Evolutionary conservation across 2,888 invertebrate species (phyloP), one percentile per base, ranked within the genome.

Genomic region (Andrena praecox): DNA sequence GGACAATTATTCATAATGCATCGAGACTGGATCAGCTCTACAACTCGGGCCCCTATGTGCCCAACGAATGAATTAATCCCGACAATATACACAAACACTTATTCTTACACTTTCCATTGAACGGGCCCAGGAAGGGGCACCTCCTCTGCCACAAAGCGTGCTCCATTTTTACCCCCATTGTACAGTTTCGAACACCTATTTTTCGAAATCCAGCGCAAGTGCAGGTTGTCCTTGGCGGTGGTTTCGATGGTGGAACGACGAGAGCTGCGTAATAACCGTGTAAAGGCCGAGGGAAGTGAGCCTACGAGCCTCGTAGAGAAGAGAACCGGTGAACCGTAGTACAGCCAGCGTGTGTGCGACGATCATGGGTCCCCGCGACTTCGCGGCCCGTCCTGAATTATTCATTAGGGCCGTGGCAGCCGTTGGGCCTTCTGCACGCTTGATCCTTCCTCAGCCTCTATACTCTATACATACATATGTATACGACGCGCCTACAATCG

Each of bases 371-470:
- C 85, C 77, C 82, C 84, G 85, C 84, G 82, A 67, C 82, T 77
- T 62, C 66, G 63, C 52, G 63, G 69, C 67, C 60, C 78, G 87
- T 89, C 86, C 86, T 93, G 93, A 93, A 93, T 93, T 91, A 93
- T 93, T 93, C 93, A 93, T 92, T 74, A 82, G 85, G 87, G 83
- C 85, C 89, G 87, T 81, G 86, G 84, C 87, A 89, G 89, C 86
- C 88, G 90, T 90, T 90, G 91, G 91, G 90, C 86, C 87, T 78
- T 71, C 85, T 87, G 90, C 90, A 90, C 89, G 87, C 91, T 90
- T 90, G 90, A 92, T 91, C 89, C 87, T 82, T 84, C 87, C 86
- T 88, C 89, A 84, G 85, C 80, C 70, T 79, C 80, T 82, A 69
- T 82, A 66, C 69, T 52, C 0, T 20, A 54, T 78, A 42, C 42